Conservation (phyloP, 1,140 invertebrate species). For the Drosophila seguyi region DNA sequence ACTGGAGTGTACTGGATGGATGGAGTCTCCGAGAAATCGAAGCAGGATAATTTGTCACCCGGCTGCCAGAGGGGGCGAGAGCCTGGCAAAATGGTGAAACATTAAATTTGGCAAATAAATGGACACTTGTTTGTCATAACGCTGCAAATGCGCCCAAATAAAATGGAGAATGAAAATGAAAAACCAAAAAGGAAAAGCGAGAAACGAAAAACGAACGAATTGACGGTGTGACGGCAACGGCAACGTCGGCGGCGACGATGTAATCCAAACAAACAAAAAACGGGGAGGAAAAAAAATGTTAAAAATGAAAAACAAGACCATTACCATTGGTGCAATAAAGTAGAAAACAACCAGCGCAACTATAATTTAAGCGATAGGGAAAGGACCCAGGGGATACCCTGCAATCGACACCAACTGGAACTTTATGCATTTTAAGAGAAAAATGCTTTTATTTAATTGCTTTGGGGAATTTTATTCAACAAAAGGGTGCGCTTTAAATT, state of each 20-base stretch:
- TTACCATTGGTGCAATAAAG: slow-evolving; percentile 82
- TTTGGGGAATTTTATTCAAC: not conserved
- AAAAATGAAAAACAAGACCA: slow-evolving; percentile 82
- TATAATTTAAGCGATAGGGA: slow-evolving; percentile 20
- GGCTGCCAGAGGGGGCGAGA: slow-evolving; percentile 10
- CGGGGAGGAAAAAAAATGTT: slow-evolving; percentile 34
- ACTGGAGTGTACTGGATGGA: slow-evolving; percentile 21
- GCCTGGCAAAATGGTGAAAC: slow-evolving; percentile 71
- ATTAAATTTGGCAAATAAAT: slow-evolving; percentile 84
- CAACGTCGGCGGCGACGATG: slow-evolving; percentile 49
- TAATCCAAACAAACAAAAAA: slow-evolving; percentile 65
- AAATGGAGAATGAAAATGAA: slow-evolving; percentile 66
- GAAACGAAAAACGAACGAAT: slow-evolving; percentile 42
- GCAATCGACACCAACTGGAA: not conserved
- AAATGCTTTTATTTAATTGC: slow-evolving; percentile 3
- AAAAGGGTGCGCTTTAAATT: not conserved
- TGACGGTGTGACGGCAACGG: slow-evolving; percentile 33
- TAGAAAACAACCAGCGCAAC: slow-evolving; percentile 72
- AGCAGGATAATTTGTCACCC: slow-evolving; percentile 81
- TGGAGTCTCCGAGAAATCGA: slow-evolving; percentile 71
- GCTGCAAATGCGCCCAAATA: slow-evolving; percentile 80
- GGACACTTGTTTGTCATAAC: slow-evolving; percentile 84
- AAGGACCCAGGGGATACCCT: slow-evolving; percentile 43
- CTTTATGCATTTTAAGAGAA: not conserved
- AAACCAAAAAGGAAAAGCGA: slow-evolving; percentile 45